These are phyloP conservation scores for Campylomormyrus tamandua DNA, from an alignment of 2,113 vertebrate species.

Conservation along the genomic window DNA sequence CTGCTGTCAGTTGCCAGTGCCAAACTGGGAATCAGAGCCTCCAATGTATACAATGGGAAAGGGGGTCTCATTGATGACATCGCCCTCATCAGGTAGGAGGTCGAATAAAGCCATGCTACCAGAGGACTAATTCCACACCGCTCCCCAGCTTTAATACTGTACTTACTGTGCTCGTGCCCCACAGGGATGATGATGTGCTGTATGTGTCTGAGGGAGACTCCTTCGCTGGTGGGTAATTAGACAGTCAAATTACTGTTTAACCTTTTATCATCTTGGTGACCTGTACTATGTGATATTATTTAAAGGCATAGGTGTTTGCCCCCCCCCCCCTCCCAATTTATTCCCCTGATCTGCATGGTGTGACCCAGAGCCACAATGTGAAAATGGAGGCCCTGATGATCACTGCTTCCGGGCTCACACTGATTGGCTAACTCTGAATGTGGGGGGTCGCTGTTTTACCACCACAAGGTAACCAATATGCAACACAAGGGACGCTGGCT, in stretches of 20 bases:
- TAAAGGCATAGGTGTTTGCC: background rate
- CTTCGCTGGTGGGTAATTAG: conserved; percentile 72
- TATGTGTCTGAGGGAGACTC: conserved; percentile 93
- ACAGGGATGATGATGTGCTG: conserved; percentile 90
- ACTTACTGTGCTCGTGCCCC: background rate
- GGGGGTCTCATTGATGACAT: conserved; percentile 95
- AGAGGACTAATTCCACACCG: background rate
- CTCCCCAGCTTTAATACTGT: background rate
- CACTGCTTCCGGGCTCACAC: conserved; percentile 68
- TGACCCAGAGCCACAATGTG: conserved; percentile 73
- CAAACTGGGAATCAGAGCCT: conserved; percentile 90
- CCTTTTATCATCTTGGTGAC: background rate
- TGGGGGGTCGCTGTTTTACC: conserved; percentile 88
- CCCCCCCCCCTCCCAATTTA: background rate
- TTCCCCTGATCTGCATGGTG: background rate
- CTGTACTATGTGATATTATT: background rate
- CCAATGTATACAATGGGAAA: conserved; percentile 83
- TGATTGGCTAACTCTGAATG: conserved; percentile 92
- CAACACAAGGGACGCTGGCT: background rate
- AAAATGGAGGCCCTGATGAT: conserved; percentile 59
- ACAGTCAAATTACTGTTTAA: background rate
- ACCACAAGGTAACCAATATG: conserved; percentile 73
- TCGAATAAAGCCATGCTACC: background rate
- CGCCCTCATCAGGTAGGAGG: conserved; percentile 77
- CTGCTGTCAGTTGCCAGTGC: conserved; percentile 86